Base-by-base conservation (phyloP, 1,140 invertebrate species). In the Pachyrhynchus sulphureomaculatus region DNA sequence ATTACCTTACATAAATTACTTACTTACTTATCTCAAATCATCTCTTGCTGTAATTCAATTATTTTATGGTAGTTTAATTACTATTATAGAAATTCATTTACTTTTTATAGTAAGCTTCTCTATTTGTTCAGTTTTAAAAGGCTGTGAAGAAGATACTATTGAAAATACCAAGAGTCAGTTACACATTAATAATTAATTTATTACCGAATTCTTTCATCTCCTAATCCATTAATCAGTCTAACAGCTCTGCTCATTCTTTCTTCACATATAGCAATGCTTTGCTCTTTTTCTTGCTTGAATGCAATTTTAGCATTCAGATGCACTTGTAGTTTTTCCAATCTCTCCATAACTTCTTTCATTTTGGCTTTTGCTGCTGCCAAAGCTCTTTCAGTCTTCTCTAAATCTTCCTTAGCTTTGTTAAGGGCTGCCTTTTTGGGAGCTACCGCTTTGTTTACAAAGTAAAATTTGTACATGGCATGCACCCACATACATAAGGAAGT, bases 211-310 rank as follows among this genome's bases (percentile, higher is more conserved):
- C 81, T 74, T 74, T 87, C 77, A 59, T 79, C 76, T 0, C 76
- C 71, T 0, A 83, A 66, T 20, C 81, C 80, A 4, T 39, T 64
- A 3, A 89, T 82, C 34, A 90, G 73, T 60, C 89, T 84, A 44
- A 90, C 85, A 0, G 92, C 91, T 53, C 91, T 76, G 39, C 84
- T 83, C 77, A 94, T 84, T 70, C 91, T 84, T 26, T 87, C 87
- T 32, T 88, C 82, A 72, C 91, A 94, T 29, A 88, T 76, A 52
- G 88, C 82, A 54, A 91, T 90, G 65, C 90, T 86, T 33, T 82
- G 82, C 72, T 93, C 90, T 60, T 93, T 81, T 52, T 90, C 81
- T 0, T 73, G 67, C 57, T 82, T 85, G 44, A 83, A 84, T 1
- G 81, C 80, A 65, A 89, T 83, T 48, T 88, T 83, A 21, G 80